A percentile compares a stretch with the other conserved stretches of the same genome.
phyloP scores from a whole-genome alignment of 2,797 vertebrate species.

The Thunnus albacares region DNA sequence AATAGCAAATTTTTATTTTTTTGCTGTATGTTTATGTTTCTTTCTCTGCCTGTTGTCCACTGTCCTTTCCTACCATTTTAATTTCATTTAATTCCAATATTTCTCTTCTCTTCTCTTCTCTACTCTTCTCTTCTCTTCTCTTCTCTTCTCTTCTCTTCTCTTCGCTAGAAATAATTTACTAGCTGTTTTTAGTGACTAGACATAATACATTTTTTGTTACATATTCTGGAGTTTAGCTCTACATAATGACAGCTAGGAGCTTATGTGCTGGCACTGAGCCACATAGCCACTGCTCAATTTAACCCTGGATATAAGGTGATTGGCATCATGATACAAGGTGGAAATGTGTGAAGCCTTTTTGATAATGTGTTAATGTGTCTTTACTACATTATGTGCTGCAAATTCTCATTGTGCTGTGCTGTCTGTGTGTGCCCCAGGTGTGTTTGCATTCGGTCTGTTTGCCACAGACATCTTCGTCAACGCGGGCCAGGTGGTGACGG shows the following conservation, averaged over 20 bases:
- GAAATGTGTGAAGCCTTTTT: constrained; percentile 5
- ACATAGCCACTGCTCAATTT: constrained; percentile 2
- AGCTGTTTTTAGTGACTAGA: too few species aligned
- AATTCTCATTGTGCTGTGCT: constrained; percentile 25
- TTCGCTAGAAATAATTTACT: too few species aligned
- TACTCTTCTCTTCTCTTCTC: background rate
- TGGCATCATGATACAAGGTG: background rate
- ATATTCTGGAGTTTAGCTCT: constrained; percentile 20
- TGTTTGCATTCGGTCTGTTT: constrained; percentile 98
- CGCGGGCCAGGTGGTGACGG: constrained; percentile 96
- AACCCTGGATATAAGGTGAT: constrained; percentile 10
- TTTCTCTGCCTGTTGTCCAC: constrained; percentile 23
- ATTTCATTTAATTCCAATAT: background rate
- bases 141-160: background rate
- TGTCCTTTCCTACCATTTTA: background rate
- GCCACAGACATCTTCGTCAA: constrained; percentile 99
- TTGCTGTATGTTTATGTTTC: constrained; percentile 17
- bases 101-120: background rate
- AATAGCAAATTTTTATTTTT: constrained; percentile 23
- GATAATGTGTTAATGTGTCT: constrained; percentile 6
- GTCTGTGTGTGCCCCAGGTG: constrained; percentile 84
- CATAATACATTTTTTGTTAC: background rate
- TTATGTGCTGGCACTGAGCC: constrained; percentile 8
- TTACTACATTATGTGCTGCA: background rate
- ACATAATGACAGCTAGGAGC: constrained; percentile 14